Percentiles rank a stretch among this genome's conserved stretches.
These are phyloP conservation scores for Tridacna crocea DNA, from an alignment of 2,888 invertebrate genomes.

Conservation along the genomic window DNA sequence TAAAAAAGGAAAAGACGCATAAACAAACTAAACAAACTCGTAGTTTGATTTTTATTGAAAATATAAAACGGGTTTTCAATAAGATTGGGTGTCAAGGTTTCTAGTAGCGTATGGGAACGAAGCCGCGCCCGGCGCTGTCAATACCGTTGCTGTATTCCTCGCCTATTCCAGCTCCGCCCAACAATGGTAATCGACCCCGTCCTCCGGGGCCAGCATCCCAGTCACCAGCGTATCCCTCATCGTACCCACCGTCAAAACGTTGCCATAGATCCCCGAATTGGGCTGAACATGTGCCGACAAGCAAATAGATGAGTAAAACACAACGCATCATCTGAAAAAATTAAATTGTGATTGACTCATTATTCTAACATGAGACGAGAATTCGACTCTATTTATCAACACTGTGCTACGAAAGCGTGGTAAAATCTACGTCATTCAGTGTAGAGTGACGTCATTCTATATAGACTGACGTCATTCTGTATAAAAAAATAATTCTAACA, in stretches of 20 bases:
- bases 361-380: no score
- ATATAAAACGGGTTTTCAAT: no score
- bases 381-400: no score
- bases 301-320: neutral
- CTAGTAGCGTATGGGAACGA: neutral
- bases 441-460: no score
- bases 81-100: no score
- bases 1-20: no score
- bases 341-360: neutral
- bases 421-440: no score
- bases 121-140: neutral
- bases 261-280: neutral
- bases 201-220: constrained; percentile 21
- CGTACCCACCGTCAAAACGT: neutral
- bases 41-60: no score
- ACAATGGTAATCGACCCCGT: constrained; percentile 12
- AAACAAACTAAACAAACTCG: no score
- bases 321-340: constrained; percentile 4
- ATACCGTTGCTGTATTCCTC: constrained; percentile 1
- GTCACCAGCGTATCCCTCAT: neutral
- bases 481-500: no score
- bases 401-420: no score
- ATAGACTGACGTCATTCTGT: no score
- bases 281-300: neutral
- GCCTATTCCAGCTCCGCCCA: constrained; percentile 46